Conservation (phyloP, 2,797 vertebrate genomes). For the Neostethus bicornis region DNA sequence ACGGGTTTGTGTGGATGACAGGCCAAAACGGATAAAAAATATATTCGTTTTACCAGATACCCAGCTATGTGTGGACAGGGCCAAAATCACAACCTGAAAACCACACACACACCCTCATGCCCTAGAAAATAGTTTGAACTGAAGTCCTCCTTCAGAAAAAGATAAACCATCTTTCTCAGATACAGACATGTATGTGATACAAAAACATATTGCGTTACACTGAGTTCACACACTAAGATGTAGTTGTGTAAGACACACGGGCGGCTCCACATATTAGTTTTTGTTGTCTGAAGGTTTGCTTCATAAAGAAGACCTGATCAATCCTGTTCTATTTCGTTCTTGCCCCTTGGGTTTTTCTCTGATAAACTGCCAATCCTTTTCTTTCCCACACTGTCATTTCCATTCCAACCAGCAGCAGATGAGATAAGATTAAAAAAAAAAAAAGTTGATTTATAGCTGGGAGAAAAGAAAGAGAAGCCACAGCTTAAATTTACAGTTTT, state of each 20-base stretch:
- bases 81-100: no score
- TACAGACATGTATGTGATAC: no score
- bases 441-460: no score
- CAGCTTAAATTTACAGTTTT: no score
- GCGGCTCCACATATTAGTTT: background rate
- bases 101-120: conserved; percentile 6
- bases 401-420: no score
- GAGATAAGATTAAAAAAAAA: no score
- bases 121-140: conserved; percentile 18
- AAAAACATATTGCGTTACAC: background rate
- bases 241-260: background rate
- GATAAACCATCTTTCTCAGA: background rate
- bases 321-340: background rate
- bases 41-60: no score
- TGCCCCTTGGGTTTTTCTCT: background rate
- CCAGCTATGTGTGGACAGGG: no score
- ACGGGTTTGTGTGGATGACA: no score
- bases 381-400: background rate
- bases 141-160: background rate
- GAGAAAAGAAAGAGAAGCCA: no score
- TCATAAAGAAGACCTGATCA: background rate
- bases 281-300: background rate
- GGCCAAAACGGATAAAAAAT: no score
- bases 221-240: background rate
- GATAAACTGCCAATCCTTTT: background rate